Conservation (phyloP, 2,113 vertebrate genomes). For the Microtus oregoni region DNA sequence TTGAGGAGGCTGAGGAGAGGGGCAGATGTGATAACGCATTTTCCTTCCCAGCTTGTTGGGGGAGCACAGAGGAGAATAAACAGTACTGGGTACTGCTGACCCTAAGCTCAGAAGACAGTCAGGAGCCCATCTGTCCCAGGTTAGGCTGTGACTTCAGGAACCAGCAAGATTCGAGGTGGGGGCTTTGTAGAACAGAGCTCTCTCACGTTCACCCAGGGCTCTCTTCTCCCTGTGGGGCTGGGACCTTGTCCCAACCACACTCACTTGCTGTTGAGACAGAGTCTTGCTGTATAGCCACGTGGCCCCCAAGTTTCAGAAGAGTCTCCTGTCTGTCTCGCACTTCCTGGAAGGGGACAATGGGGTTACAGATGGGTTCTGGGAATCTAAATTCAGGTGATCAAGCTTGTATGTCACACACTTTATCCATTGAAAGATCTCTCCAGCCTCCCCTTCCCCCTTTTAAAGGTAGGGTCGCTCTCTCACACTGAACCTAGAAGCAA, state of each 20-base stretch:
- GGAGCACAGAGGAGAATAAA: not conserved
- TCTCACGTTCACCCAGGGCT: accelerated
- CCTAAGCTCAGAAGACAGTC: no score
- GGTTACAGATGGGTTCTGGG: not conserved
- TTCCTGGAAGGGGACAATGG: not conserved
- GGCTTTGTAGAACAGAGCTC: not conserved
- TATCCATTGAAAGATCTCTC: not conserved
- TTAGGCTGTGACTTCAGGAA: not conserved
- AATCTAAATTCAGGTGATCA: not conserved
- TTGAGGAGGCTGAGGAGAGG: not conserved
- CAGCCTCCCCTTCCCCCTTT: not conserved
- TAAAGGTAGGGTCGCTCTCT: not conserved
- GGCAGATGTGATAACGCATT: not conserved
- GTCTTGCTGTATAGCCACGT: not conserved
- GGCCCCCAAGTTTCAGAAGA: not conserved
- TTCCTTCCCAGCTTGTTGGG: not conserved
- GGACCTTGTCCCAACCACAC: not conserved
- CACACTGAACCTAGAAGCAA: not conserved
- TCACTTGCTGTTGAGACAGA: not conserved
- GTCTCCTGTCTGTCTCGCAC: not conserved
- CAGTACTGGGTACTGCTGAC: no score
- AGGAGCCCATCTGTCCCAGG: not conserved
- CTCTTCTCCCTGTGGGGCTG: not conserved
- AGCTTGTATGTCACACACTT: not conserved
- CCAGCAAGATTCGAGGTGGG: accelerated